Base-by-base conservation (phyloP, 2,888 invertebrate species). In the Halictus quadricinctus region DNA sequence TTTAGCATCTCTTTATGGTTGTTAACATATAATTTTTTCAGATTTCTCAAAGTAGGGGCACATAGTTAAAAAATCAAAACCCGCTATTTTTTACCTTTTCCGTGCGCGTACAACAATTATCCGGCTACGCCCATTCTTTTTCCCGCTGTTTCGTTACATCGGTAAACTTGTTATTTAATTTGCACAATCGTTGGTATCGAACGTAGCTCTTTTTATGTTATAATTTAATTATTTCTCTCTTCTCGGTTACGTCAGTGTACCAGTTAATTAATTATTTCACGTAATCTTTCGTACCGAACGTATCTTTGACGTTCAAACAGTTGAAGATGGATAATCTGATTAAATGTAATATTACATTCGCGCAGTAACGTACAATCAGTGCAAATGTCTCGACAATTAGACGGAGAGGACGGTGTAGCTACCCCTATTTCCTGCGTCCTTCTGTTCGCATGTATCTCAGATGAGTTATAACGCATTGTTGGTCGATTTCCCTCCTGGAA, bases 401-500 rank as follows among this genome's bases (percentile, higher is more conserved):
- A 64, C 13, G 1, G 25, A 29, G 60, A 64, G 60, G 60, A 64
- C 4, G 60, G 13, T 6, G 15, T 29, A 64, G 6, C 60, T 29
- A 1, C 29, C 6, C 12, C 60, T 64, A 64, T 64, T 29, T 64
- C 60, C 25, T 64, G 60, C 25, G 60, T 29, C 29, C 25, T 64
- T 64, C 25, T 64, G 25, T 64, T 64, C 25, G 60, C 25, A 29
- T 13, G 60, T 29, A 64, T 29, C 60, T 15, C 29, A 64, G 60
- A 64, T 64, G 29, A 64, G 60, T 64, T 64, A 64, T 12, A 25
- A 29, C 60, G 60, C 60, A 64, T 64, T 64, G 60, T 64, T 64
- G 29, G 60, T 25, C 60, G 60, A 60, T 60, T 60, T 25, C 60
- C 25, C 5, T 15, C 25, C 15, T 64, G 25, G 25, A 29, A 64